phyloP scores from a whole-genome alignment of 2,113 vertebrate genomes.

The Mugil cephalus region DNA sequence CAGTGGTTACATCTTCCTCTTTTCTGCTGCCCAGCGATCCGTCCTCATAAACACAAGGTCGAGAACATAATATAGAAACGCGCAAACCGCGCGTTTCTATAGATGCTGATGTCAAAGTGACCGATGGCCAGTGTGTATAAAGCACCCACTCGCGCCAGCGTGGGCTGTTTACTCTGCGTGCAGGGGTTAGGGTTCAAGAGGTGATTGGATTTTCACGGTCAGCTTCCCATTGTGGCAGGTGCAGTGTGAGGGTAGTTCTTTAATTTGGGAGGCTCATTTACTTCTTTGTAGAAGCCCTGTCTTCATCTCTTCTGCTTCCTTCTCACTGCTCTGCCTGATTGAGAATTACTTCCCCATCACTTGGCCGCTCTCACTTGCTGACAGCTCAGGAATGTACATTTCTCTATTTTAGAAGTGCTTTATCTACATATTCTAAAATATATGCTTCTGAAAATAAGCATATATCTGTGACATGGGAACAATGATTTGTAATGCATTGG shows the following conservation, averaged over 20 bases:
- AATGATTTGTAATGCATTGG: slow-evolving; percentile 3
- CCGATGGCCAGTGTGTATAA: too few relatives aligned
- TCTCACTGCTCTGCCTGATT: slow-evolving; percentile 15
- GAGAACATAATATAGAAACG: too few relatives aligned
- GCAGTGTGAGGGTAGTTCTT: too few relatives aligned
- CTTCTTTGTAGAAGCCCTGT: not conserved
- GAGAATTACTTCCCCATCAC: slow-evolving; percentile 13
- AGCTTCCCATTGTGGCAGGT: too few relatives aligned
- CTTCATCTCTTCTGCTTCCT: slow-evolving; percentile 11
- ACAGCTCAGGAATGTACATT: not conserved
- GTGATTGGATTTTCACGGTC: not conserved
- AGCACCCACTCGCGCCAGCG: too few relatives aligned
- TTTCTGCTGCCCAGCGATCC: too few relatives aligned
- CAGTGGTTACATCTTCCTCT: too few relatives aligned
- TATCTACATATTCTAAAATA: not conserved
- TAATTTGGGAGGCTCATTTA: not conserved
- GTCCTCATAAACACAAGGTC: not conserved
- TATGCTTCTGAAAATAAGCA: not conserved
- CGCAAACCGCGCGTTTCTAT: not conserved
- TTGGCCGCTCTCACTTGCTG: not conserved
- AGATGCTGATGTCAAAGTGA: too few relatives aligned
- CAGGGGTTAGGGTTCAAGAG: not conserved
- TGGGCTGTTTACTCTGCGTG: too few relatives aligned
- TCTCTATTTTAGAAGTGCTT: not conserved
- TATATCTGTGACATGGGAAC: not conserved